These are phyloP conservation scores for Rhegmatorhina hoffmannsi DNA, from an alignment of 2,113 vertebrate species.

Conservation along the genomic window DNA sequence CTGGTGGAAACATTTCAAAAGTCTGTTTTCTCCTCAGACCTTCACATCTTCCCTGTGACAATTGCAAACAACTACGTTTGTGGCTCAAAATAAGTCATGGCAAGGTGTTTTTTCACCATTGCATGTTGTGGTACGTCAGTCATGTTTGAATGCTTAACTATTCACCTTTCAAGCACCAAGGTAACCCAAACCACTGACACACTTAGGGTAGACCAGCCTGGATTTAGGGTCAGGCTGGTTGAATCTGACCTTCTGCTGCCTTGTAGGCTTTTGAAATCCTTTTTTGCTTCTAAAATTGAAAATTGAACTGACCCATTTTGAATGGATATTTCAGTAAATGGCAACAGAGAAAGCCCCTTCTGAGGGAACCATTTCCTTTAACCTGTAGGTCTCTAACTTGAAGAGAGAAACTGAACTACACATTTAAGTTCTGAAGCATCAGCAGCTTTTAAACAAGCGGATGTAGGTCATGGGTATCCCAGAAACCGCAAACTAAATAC, in stretches of 20 bases:
- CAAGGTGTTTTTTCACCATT: neutral
- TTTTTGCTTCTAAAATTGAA: conserved; percentile 31
- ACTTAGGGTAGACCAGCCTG: neutral
- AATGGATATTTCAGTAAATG: conserved; percentile 74
- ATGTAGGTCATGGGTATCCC: conserved; percentile 5
- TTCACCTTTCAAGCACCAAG: neutral
- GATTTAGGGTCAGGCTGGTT: neutral
- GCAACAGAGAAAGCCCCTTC: conserved; percentile 58
- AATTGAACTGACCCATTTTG: conserved; percentile 75
- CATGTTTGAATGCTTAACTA: neutral
- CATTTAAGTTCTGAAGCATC: neutral
- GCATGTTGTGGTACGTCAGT: neutral
- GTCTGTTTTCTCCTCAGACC: neutral
- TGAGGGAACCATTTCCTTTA: conserved; percentile 69
- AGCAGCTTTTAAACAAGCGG: neutral
- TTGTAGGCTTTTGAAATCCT: neutral
- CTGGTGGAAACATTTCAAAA: neutral
- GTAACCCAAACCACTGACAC: conserved; percentile 36
- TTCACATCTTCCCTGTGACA: neutral
- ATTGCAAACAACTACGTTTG: rapidly evolving
- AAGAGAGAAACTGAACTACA: conserved; percentile 58
- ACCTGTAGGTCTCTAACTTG: conserved; percentile 8
- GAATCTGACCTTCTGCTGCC: neutral
- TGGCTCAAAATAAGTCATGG: neutral
- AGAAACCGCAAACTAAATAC: neutral